Evolutionary conservation across 2,888 invertebrate species (phyloP).

Genomic region (Adineta ricciae): DNA sequence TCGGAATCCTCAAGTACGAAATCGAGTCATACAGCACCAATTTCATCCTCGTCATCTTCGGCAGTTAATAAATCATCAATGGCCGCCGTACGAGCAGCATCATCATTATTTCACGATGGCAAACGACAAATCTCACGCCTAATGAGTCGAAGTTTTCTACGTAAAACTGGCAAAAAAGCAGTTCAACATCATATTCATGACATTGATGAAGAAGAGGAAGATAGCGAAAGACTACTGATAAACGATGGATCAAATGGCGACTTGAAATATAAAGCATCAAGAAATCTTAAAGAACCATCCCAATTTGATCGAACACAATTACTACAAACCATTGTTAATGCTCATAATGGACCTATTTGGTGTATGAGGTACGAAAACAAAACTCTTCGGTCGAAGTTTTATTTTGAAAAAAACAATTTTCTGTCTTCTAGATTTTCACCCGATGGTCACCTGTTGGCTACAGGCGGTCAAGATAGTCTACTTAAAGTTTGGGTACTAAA

Average conservation of each 20-base stretch:
- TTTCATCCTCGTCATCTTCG: neutral
- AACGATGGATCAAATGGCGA: neutral
- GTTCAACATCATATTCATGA: neutral
- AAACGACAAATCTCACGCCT: neutral
- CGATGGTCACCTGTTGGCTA: constrained; percentile 37
- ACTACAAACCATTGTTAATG: constrained; percentile 69
- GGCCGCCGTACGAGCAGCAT: neutral
- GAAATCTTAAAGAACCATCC: constrained; percentile 88
- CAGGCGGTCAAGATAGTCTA: constrained; percentile 75
- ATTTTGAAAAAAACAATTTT: too few relatives aligned
- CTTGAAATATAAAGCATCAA: constrained; percentile 64
- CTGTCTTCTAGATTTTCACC: constrained; percentile 26
- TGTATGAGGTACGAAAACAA: constrained; percentile 1
- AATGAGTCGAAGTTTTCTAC: neutral
- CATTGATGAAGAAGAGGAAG: neutral
- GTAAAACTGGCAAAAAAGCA: neutral
- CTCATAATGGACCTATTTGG: constrained; percentile 55
- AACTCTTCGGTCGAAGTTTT: too few relatives aligned
- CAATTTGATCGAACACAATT: constrained; percentile 84
- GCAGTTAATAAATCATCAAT: neutral
- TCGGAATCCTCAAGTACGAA: constrained; percentile 16
- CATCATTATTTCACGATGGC: neutral
- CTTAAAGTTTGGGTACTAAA: constrained; percentile 86
- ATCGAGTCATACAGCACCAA: constrained; percentile 15
- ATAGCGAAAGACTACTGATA: neutral